Conservation (phyloP, 1,140 invertebrate species). For the Pogonomyrmex californicus region DNA sequence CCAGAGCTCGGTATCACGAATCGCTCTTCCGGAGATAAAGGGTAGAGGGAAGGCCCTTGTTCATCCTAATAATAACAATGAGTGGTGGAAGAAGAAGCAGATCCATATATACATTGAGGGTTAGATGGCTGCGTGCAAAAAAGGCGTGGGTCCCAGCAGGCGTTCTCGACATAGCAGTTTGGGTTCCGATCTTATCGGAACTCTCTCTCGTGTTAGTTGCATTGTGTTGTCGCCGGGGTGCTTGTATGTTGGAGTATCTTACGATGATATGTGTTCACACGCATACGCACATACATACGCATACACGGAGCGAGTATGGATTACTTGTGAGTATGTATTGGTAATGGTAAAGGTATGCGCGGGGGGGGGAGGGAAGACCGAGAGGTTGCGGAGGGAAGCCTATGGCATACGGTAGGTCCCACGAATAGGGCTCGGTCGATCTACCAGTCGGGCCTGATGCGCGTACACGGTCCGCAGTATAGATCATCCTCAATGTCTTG, state of each 20-base stretch:
- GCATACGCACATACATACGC: too few relatives aligned
- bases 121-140: conserved; percentile 79
- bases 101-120: conserved; percentile 65
- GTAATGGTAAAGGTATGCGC: background rate
- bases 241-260: conserved; percentile 31
- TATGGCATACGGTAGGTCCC: conserved; percentile 58
- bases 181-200: conserved; percentile 82
- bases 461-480: conserved; percentile 73
- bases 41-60: conserved; percentile 53
- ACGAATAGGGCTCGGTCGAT: conserved; percentile 75
- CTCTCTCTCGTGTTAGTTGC: conserved; percentile 77
- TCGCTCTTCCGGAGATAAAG: conserved; percentile 62
- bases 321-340: background rate
- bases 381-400: background rate
- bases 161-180: conserved; percentile 81
- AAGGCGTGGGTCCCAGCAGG: conserved; percentile 82
- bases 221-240: conserved; percentile 80
- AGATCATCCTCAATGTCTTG: conserved; percentile 82
- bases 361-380: background rate
- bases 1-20: conserved; percentile 39
- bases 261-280: conserved; percentile 30
- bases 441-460: conserved; percentile 75
- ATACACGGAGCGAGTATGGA: background rate
- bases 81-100: conserved; percentile 43
- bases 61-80: conserved; percentile 75